Evolutionary conservation across 2,888 invertebrate species (phyloP).

Genomic region (Ennomos fuscantarius): DNA sequence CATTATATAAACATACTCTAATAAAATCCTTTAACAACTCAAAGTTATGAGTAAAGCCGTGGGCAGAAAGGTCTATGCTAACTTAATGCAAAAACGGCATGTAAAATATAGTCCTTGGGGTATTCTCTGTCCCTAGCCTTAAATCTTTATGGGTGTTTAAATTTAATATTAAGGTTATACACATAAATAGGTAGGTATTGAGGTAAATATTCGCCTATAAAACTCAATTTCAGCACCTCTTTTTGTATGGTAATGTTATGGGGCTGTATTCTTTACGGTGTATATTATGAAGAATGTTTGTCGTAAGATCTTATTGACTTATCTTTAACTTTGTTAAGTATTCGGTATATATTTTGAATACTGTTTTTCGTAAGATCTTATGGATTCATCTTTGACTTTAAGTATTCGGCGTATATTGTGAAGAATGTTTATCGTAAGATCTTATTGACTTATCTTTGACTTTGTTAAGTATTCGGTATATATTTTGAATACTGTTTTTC

Average conservation of each 20-base stretch:
- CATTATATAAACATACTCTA: slow-evolving; percentile 6
- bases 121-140: slow-evolving; percentile 39
- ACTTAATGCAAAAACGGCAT: slow-evolving; percentile 37
- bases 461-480: slow-evolving; percentile 10
- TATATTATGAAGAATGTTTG: slow-evolving; percentile 8
- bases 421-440: slow-evolving; percentile 16
- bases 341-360: slow-evolving; percentile 3
- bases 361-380: slow-evolving; percentile 16
- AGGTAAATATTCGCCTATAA: slow-evolving; percentile 29
- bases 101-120: slow-evolving; percentile 40
- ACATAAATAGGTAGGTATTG: slow-evolving; percentile 30
- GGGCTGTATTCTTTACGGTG: slow-evolving; percentile 14
- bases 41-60: slow-evolving; percentile 21
- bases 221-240: slow-evolving; percentile 30
- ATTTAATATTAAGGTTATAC: slow-evolving; percentile 41
- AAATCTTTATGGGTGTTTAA: slow-evolving; percentile 48
- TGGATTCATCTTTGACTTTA: slow-evolving; percentile 10
- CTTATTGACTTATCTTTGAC: slow-evolving; percentile 8
- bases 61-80: slow-evolving; percentile 38
- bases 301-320: slow-evolving; percentile 14
- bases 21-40: slow-evolving; percentile 15
- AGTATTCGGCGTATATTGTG: background rate
- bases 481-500: slow-evolving; percentile 8
- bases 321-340: slow-evolving; percentile 14
- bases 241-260: slow-evolving; percentile 32